These are phyloP conservation scores for Lagodon rhomboides DNA, from an alignment of 2,797 vertebrate species.

Conservation along the genomic window DNA sequence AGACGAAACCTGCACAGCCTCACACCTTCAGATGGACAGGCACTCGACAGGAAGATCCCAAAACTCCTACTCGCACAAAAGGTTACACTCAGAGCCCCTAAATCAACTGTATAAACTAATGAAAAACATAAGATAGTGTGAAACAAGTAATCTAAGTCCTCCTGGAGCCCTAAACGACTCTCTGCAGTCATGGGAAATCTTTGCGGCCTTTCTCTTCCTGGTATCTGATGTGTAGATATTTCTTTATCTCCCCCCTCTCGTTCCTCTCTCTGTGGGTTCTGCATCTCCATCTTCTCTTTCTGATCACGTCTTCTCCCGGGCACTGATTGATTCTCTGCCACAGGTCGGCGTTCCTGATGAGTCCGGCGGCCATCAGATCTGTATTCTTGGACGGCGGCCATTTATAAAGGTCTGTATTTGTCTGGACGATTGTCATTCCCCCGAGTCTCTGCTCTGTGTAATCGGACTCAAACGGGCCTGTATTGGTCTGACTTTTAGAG, in stretches of 20 bases:
- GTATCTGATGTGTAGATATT: background rate
- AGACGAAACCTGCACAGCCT: too few species aligned
- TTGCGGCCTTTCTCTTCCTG: background rate
- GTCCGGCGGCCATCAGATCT: background rate
- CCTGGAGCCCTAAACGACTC: background rate
- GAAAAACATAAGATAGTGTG: background rate
- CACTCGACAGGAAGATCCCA: background rate
- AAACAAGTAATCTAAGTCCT: background rate
- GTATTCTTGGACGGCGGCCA: background rate
- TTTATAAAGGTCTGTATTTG: background rate
- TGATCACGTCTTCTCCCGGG: background rate
- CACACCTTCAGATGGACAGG: too few species aligned
- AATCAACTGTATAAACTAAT: background rate
- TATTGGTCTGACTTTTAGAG: background rate
- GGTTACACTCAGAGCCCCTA: background rate
- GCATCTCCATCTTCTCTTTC: background rate
- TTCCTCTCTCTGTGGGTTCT: background rate
- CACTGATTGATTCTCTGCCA: constrained; percentile 10
- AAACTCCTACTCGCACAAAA: background rate
- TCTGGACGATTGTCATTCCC: background rate
- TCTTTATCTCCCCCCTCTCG: background rate
- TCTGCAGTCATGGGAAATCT: background rate
- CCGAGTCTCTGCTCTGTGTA: background rate
- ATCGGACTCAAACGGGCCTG: background rate
- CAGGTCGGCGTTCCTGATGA: background rate